Evolutionary conservation across 2,113 vertebrate genomes (phyloP).

Genomic region (Odobenus rosmarus): DNA sequence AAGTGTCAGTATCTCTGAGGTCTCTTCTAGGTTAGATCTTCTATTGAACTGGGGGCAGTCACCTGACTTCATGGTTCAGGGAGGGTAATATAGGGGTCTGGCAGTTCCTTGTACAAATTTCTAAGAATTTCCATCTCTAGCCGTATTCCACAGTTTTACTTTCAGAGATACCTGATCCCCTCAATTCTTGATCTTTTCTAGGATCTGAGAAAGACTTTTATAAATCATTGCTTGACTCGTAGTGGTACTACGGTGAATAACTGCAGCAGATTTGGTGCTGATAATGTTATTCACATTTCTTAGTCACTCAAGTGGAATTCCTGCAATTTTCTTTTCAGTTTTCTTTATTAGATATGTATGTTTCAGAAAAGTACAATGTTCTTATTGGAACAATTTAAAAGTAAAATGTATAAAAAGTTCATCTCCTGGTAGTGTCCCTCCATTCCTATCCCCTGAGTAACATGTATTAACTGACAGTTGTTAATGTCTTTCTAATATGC

Average conservation of each 20-base stretch:
- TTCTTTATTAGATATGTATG: background rate
- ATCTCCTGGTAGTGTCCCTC: background rate
- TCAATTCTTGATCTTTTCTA: conserved; percentile 11
- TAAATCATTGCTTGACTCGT: background rate
- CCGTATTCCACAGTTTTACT: background rate
- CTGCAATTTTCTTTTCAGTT: background rate
- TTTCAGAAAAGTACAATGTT: background rate
- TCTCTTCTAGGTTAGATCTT: background rate
- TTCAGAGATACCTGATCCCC: background rate
- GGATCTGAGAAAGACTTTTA: background rate
- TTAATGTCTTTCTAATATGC: background rate
- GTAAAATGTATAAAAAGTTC: background rate
- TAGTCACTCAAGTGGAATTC: background rate
- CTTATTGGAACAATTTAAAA: background rate
- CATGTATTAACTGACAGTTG: background rate
- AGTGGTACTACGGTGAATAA: background rate
- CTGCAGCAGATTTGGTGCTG: background rate
- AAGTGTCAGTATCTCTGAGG: background rate
- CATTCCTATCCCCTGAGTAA: background rate
- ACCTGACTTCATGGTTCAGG: background rate
- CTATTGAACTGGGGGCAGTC: background rate
- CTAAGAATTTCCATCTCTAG: background rate
- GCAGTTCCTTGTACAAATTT: background rate
- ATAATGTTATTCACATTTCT: conserved; percentile 8
- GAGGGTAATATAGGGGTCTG: background rate